phyloP scores from a whole-genome alignment of 1,140 invertebrate genomes.

The Holotrichia oblita region DNA sequence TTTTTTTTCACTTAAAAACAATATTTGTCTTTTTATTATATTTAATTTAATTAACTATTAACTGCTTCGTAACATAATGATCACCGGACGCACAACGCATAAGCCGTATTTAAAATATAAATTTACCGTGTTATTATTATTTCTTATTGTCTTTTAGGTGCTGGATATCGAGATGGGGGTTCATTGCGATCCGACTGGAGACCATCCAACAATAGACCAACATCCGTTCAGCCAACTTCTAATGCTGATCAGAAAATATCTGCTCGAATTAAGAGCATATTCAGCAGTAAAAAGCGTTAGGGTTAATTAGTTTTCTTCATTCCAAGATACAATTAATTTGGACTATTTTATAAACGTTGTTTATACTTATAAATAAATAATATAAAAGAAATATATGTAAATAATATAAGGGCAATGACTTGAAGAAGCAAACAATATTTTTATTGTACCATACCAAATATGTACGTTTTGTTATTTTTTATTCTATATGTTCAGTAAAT shows the following conservation, averaged over 20 bases:
- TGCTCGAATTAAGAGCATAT: slow-evolving; percentile 49
- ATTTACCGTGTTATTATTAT: not conserved
- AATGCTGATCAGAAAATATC: slow-evolving; percentile 45
- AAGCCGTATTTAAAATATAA: slow-evolving; percentile 20
- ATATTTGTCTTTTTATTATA: no score
- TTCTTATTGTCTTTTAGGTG: slow-evolving; percentile 30
- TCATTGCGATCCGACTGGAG: slow-evolving; percentile 42
- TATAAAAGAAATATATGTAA: slow-evolving; percentile 28
- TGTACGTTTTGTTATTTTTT: slow-evolving; percentile 30
- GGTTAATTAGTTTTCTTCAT: not conserved
- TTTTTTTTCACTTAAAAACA: not conserved
- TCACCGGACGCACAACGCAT: not conserved
- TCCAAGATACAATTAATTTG: not conserved
- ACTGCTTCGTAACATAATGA: not conserved
- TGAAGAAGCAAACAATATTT: not conserved
- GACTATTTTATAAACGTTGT: not conserved
- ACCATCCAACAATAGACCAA: slow-evolving; percentile 40
- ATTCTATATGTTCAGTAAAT: slow-evolving; percentile 16
- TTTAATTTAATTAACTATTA: not conserved
- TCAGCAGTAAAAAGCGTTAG: slow-evolving; percentile 44
- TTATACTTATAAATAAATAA: slow-evolving; percentile 12
- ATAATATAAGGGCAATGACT: not conserved
- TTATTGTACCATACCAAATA: slow-evolving; percentile 33
- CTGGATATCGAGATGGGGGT: slow-evolving; percentile 27
- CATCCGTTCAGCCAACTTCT: slow-evolving; percentile 27